These are phyloP conservation scores for Geothlypis trichas DNA, from an alignment of 2,113 vertebrate species.

Conservation along the genomic window DNA sequence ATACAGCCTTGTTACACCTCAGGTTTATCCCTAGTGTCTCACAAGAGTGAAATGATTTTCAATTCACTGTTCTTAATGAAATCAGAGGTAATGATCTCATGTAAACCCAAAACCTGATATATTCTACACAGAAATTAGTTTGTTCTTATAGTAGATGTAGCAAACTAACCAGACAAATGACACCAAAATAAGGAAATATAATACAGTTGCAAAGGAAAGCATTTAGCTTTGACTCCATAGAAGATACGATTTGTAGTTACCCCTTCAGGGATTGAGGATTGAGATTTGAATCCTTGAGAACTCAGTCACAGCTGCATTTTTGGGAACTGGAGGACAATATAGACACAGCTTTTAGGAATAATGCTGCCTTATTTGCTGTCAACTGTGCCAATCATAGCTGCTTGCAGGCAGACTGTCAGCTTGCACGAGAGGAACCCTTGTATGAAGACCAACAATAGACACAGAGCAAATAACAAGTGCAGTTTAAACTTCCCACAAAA, in stretches of 20 bases:
- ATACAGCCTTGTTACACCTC: neutral
- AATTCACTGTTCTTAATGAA: neutral
- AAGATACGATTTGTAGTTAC: neutral
- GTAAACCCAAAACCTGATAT: neutral
- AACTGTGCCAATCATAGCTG: neutral
- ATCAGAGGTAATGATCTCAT: neutral
- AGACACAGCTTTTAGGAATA: neutral
- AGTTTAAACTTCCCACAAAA: neutral
- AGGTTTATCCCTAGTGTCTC: neutral
- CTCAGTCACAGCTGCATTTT: neutral
- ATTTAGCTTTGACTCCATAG: neutral
- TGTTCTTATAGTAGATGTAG: neutral
- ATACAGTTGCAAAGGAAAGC: neutral
- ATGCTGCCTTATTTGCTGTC: neutral
- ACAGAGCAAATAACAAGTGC: neutral
- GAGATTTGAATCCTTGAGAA: neutral
- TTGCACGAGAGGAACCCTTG: neutral
- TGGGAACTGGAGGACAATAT: neutral
- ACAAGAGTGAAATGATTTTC: neutral
- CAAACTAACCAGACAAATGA: neutral
- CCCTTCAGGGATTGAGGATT: neutral
- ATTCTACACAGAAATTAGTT: neutral
- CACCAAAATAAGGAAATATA: neutral
- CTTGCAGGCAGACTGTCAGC: neutral
- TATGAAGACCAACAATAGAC: neutral